Base-by-base conservation (phyloP, 2,888 invertebrate genomes). In the Bombylius discolor region DNA sequence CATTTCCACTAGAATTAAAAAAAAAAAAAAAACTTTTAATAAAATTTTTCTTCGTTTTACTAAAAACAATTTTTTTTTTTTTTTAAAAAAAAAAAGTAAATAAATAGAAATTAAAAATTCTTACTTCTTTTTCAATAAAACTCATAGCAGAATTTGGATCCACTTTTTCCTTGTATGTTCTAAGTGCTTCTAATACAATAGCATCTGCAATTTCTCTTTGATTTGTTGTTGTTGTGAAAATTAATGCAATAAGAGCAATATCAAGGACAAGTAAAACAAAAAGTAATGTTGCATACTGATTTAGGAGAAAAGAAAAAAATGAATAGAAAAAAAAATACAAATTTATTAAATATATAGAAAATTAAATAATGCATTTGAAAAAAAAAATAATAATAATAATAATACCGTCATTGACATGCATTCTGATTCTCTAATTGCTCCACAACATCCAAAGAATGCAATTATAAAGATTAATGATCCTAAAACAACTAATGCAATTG, bases 371-470 rank as follows among this genome's bases (percentile, higher is more conserved):
- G n/a, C n/a, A n/a, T n/a, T n/a, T n/a, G n/a, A n/a, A n/a, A n/a
- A n/a, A n/a, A n/a, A n/a, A n/a, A n/a, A n/a, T n/a, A 47, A 53
- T 52, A 36, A 55, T 36, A 52, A 49, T 48, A 11, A 31, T 31
- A 46, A 44, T 76, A 90, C 89, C 67, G 85, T 86, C 72, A 89
- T 81, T 55, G 87, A 82, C 85, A 92, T 89, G 78, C 89, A 90
- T 68, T 90, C 85, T 67, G 87, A 91, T 75, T 93, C 92, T 62
- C 87, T 82, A 63, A 89, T 83, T 13, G 93, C 91, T 48, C 93
- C 93, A 69, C 91, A 92, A 74, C 93, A 93, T 61, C 92, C 93
- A 69, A 92, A 85, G 79, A 91, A 91, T 5, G 90, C 87, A 62
- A 92, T 85, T 64, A 89, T 72, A 67, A 91, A 86, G 62, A 88